A percentile compares a stretch with the other conserved stretches of the same genome.
Evolutionary conservation across 2,113 vertebrate species (phyloP).

Genomic region (Entomyzon cyanotis): DNA sequence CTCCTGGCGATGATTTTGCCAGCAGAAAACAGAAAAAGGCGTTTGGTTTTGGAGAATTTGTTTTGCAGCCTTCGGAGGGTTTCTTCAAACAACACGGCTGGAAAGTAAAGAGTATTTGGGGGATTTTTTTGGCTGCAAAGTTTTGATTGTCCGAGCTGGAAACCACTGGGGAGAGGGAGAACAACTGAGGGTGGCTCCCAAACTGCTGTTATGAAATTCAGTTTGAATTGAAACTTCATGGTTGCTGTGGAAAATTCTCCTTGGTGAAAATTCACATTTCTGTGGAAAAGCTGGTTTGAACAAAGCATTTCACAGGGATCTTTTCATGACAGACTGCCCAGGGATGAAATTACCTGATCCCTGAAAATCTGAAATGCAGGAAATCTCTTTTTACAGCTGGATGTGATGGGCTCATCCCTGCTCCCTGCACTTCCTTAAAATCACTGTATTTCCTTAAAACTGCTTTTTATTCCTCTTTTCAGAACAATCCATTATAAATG

Average conservation of each 20-base stretch:
- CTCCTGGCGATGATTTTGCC: neutral
- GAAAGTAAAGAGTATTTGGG: neutral
- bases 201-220: neutral
- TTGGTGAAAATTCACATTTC: neutral
- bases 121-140: neutral
- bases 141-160: slow-evolving; percentile 12
- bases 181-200: neutral
- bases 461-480: neutral
- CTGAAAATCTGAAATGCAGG: neutral
- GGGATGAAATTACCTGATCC: neutral
- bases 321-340: neutral
- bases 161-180: neutral
- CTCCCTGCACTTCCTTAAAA: neutral
- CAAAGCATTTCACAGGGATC: neutral
- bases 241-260: neutral
- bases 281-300: neutral
- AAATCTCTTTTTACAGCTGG: neutral
- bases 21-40: neutral
- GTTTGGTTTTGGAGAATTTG: neutral
- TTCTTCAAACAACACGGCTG: neutral
- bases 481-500: neutral
- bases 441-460: neutral
- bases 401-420: neutral
- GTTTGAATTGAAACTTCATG: neutral
- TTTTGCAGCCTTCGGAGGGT: neutral